Evolutionary conservation across 2,797 vertebrate species (phyloP).

Genomic region (Nannoperca obscura): DNA sequence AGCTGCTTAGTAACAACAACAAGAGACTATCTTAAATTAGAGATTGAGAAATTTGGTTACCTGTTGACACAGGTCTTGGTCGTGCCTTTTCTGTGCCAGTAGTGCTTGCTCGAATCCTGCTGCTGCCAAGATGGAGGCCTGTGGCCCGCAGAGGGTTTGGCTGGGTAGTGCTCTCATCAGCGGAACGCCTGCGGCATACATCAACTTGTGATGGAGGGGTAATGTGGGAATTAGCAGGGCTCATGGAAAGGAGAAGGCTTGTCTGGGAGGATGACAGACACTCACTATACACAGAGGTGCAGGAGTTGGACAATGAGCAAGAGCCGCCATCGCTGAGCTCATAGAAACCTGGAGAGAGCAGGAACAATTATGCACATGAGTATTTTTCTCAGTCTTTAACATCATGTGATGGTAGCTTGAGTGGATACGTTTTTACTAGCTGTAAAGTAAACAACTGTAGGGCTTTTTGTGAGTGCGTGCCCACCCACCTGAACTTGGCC

Average conservation of each 20-base stretch:
- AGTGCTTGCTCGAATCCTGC: slow-evolving; percentile 76
- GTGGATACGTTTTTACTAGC: not conserved
- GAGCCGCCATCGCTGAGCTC: slow-evolving; percentile 96
- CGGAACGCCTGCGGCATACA: slow-evolving; percentile 88
- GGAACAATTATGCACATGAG: not conserved
- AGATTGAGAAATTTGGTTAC: slow-evolving; percentile 74
- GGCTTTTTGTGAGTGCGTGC: not conserved
- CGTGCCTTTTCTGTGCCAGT: slow-evolving; percentile 77
- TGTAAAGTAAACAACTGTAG: slow-evolving; percentile 8
- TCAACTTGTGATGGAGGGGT: slow-evolving; percentile 59
- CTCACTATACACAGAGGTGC: slow-evolving; percentile 95
- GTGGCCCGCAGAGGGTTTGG: slow-evolving; percentile 77
- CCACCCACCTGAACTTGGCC: slow-evolving; percentile 94
- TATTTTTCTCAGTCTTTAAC: slow-evolving; percentile 10
- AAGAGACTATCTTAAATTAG: slow-evolving; percentile 20
- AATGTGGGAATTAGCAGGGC: slow-evolving; percentile 65
- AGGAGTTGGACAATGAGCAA: slow-evolving; percentile 94
- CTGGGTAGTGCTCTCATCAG: slow-evolving; percentile 88
- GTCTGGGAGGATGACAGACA: slow-evolving; percentile 88
- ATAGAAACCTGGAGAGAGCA: slow-evolving; percentile 89
- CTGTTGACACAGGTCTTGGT: slow-evolving; percentile 94
- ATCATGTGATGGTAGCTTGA: slow-evolving; percentile 2
- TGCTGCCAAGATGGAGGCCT: slow-evolving; percentile 81
- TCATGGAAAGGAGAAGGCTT: slow-evolving; percentile 80
- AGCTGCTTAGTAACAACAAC: slow-evolving; percentile 26